phyloP scores from a whole-genome alignment of 2,888 invertebrate species.

The Campaea margaritaria region DNA sequence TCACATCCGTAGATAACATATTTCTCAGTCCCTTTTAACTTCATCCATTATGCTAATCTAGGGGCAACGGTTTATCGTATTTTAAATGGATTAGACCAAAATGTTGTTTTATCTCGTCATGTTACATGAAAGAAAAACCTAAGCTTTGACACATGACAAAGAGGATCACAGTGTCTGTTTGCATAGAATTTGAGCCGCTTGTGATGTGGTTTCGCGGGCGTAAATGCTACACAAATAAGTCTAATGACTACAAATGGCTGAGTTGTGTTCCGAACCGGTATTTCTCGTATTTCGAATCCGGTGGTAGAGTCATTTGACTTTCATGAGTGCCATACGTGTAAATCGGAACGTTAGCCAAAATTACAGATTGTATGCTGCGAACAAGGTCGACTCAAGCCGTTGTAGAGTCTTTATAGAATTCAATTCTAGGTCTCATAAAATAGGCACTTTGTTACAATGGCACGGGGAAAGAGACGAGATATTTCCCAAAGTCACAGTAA shows the following conservation, averaged over 20 bases:
- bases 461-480: no score
- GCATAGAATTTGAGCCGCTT: conserved; percentile 30
- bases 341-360: no score
- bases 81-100: conserved; percentile 67
- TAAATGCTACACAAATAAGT: conserved; percentile 24
- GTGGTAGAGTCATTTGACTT: no score
- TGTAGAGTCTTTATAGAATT: no score
- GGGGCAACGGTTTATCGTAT: conserved; percentile 70
- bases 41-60: conserved; percentile 76
- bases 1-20: conserved; percentile 66
- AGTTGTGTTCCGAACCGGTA: background rate
- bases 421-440: no score
- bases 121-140: conserved; percentile 50
- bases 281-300: no score
- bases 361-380: no score
- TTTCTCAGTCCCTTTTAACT: conserved; percentile 71
- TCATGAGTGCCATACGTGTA: no score
- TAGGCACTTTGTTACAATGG: no score
- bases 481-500: no score
- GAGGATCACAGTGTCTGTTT: conserved; percentile 37
- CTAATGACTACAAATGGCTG: conserved; percentile 25
- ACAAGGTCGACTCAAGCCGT: no score
- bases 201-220: conserved; percentile 33
- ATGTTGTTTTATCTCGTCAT: conserved; percentile 60
- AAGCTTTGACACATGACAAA: conserved; percentile 53